These are phyloP conservation scores for Salvelinus sp. DNA, from an alignment of 2,113 vertebrate genomes.

Conservation along the genomic window DNA sequence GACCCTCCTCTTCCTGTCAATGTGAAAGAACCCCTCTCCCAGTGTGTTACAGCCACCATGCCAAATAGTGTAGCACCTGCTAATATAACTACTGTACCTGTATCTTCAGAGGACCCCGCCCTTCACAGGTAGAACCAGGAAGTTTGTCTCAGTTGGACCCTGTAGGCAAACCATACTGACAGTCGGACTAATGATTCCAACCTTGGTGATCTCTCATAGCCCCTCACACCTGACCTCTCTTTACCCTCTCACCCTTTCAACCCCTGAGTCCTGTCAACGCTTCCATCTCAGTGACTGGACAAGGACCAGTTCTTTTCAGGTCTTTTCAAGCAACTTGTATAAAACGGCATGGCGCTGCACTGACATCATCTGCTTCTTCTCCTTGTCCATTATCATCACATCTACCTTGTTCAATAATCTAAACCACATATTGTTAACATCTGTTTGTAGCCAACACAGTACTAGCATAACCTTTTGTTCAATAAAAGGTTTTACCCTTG, in stretches of 20 bases:
- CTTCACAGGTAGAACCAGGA: constrained; percentile 39
- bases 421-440: neutral
- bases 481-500: neutral
- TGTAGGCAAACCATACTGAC: constrained; percentile 33
- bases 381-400: constrained; percentile 17
- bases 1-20: constrained; percentile 27
- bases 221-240: constrained; percentile 13
- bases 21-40: constrained; percentile 15
- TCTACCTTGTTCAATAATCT: neutral
- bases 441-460: neutral
- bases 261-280: neutral
- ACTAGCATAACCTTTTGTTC: neutral
- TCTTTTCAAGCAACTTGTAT: constrained; percentile 27
- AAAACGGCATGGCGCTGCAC: constrained; percentile 63
- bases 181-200: constrained; percentile 48
- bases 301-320: constrained; percentile 5
- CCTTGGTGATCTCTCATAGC: constrained; percentile 30
- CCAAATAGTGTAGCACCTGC: constrained; percentile 50
- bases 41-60: constrained; percentile 60
- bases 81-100: constrained; percentile 25
- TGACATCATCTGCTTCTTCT: constrained; percentile 67
- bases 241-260: constrained; percentile 27
- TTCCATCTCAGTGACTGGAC: neutral
- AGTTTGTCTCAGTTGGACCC: constrained; percentile 13
- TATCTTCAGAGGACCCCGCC: constrained; percentile 1